A percentile compares a stretch with the other conserved stretches of the same genome.
Evolutionary conservation across 2,113 vertebrate species (phyloP).

Genomic region (Hypomesus transpacificus): DNA sequence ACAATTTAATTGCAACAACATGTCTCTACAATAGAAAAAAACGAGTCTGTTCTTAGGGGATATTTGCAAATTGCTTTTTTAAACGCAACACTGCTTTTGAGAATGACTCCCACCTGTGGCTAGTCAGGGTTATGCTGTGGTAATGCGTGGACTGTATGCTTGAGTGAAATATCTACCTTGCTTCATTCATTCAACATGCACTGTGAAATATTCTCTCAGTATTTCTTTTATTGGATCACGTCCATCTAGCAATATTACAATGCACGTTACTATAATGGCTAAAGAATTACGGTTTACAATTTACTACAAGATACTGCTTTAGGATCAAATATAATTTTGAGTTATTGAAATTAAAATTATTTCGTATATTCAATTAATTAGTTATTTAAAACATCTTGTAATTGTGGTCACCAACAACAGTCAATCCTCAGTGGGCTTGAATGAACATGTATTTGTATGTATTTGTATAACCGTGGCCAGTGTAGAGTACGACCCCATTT

Average conservation of each 20-base stretch:
- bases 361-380: too few species aligned
- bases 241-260: background rate
- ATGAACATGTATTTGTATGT: too few species aligned
- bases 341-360: too few species aligned
- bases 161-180: constrained; percentile 1
- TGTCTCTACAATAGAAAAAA: constrained; percentile 56
- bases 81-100: constrained; percentile 59
- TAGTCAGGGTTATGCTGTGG: constrained; percentile 34
- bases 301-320: too few species aligned
- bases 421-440: too few species aligned
- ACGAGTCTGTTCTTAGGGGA: constrained; percentile 33
- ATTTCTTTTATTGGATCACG: constrained; percentile 10
- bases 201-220: constrained; percentile 21
- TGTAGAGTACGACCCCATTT: too few species aligned
- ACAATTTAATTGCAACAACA: constrained; percentile 69
- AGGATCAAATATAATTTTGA: too few species aligned
- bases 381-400: too few species aligned
- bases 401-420: too few species aligned
- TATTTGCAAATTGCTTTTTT: constrained; percentile 62
- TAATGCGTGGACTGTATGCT: constrained; percentile 26
- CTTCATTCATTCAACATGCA: constrained; percentile 36
- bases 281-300: too few species aligned
- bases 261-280: too few species aligned
- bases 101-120: constrained; percentile 72
- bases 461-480: too few species aligned